phyloP scores from a whole-genome alignment of 2,797 vertebrate genomes.

The Psittacula derbiana region DNA sequence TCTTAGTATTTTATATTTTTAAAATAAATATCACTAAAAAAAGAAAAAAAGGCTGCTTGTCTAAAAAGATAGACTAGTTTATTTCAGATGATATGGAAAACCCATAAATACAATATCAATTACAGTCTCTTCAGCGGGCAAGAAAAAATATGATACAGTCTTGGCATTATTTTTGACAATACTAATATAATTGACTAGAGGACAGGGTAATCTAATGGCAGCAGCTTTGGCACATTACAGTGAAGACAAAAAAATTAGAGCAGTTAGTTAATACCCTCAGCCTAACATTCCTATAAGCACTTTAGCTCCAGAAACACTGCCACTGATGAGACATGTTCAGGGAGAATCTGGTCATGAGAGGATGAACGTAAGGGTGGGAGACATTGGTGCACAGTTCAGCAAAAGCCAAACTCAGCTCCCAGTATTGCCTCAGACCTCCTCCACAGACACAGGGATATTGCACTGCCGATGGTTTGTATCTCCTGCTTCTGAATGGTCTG shows the following conservation, averaged over 20 bases:
- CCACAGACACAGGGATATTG: fast-evolving
- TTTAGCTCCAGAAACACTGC: constrained; percentile 31
- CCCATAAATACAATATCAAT: neutral
- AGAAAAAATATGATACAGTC: neutral
- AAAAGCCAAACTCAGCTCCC: neutral
- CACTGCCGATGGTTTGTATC: neutral
- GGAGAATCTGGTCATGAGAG: neutral
- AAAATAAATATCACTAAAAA: neutral
- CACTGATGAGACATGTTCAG: neutral
- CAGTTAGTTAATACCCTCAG: constrained; percentile 25
- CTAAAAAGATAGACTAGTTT: constrained; percentile 11
- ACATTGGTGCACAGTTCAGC: neutral
- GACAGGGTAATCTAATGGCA: constrained; percentile 30
- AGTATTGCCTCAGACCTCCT: neutral
- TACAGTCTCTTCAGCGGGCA: neutral
- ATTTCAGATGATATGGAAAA: constrained; percentile 19
- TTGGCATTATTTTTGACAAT: constrained; percentile 40
- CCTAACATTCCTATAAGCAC: neutral
- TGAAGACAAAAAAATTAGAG: neutral
- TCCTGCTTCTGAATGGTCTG: neutral
- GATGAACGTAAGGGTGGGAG: neutral
- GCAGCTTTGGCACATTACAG: constrained; percentile 22
- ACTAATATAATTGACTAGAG: constrained; percentile 12
- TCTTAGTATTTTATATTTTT: neutral
- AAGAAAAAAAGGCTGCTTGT: neutral